Conservation (phyloP, 2,888 invertebrate genomes). For the Neoascia interrupta region DNA sequence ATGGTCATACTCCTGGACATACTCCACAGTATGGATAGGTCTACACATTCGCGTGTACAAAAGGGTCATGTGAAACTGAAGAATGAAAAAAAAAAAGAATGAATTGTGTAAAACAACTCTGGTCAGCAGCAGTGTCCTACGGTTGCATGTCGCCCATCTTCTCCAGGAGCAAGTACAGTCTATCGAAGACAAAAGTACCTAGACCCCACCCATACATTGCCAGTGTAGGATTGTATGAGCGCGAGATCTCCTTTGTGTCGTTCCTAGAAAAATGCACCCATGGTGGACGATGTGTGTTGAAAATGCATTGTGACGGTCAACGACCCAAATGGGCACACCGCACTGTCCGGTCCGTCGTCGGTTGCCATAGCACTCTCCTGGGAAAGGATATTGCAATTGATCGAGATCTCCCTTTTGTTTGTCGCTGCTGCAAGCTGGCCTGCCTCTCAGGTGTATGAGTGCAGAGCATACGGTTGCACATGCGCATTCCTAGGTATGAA, state of each 20-base stretch:
- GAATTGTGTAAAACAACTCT: too few species aligned
- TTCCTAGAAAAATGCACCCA: slow-evolving; percentile 3
- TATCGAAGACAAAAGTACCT: slow-evolving; percentile 2
- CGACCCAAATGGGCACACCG: slow-evolving; percentile 9
- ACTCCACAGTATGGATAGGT: too few species aligned
- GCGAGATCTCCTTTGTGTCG: neutral
- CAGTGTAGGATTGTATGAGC: neutral
- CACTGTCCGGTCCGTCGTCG: too few species aligned
- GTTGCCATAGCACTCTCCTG: slow-evolving; percentile 6
- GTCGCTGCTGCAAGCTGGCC: neutral
- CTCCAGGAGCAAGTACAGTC: too few species aligned
- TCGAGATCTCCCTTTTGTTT: slow-evolving; percentile 41
- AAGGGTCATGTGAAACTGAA: slow-evolving; percentile 32
- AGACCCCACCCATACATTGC: neutral
- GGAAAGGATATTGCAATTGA: slow-evolving; percentile 45
- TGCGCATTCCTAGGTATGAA: slow-evolving; percentile 37
- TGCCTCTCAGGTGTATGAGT: slow-evolving; percentile 36
- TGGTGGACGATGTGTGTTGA: too few species aligned
- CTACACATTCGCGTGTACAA: slow-evolving; percentile 6
- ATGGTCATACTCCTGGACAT: too few species aligned
- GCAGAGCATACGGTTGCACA: slow-evolving; percentile 39
- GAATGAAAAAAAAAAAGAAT: too few species aligned
- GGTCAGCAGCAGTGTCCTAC: slow-evolving; percentile 26
- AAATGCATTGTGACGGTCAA: slow-evolving; percentile 29
- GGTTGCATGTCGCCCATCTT: slow-evolving; percentile 27